A percentile compares a stretch with the other conserved stretches of the same genome.
phyloP scores from a whole-genome alignment of 2,113 vertebrate species.

The Phylloscopus trochilus region DNA sequence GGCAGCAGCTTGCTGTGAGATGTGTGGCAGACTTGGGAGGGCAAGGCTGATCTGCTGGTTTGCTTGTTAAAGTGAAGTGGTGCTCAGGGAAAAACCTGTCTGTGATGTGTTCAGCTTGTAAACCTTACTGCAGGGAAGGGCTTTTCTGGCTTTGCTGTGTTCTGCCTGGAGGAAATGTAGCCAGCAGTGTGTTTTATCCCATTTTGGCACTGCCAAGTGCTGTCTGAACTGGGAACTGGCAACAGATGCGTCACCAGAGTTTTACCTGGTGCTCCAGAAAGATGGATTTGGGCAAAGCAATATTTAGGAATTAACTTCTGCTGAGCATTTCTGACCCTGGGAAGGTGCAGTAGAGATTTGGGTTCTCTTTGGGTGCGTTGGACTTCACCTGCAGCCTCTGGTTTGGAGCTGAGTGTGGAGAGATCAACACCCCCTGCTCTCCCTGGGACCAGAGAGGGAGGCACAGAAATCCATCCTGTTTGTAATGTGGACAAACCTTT shows the following conservation, averaged over 20 bases:
- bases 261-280: not conserved
- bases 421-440: not conserved
- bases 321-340: not conserved
- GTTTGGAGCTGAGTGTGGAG: not conserved
- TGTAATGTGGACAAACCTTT: no score
- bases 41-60: not conserved
- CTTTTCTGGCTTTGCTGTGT: not conserved
- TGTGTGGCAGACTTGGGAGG: slow-evolving; percentile 57
- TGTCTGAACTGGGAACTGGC: not conserved
- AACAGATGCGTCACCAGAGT: accelerated
- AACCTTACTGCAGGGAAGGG: not conserved
- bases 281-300: not conserved
- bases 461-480: not conserved
- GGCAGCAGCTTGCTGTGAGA: slow-evolving; percentile 67
- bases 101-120: not conserved
- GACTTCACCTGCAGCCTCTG: not conserved
- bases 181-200: accelerated
- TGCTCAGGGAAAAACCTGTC: not conserved
- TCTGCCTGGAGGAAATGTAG: not conserved
- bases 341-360: not conserved
- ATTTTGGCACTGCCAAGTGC: not conserved
- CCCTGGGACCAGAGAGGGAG: not conserved
- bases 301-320: no score
- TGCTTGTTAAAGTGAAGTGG: not conserved
- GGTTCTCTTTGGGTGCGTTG: not conserved